Base-by-base conservation (phyloP, 2,888 invertebrate genomes). In the Buathra laborator region DNA sequence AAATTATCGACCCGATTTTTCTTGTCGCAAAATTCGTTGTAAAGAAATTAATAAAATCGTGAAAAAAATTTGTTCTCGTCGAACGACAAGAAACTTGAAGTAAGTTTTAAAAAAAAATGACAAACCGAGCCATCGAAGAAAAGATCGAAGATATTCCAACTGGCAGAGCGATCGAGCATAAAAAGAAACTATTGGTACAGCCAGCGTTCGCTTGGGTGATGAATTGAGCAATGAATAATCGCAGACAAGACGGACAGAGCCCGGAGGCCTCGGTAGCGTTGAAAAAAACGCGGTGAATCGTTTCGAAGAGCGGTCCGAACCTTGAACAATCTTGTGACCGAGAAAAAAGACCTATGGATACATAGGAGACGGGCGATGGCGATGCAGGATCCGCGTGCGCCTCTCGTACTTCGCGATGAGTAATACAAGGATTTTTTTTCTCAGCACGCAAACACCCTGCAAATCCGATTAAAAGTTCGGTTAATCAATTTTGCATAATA, bases 171-270 rank as follows among this genome's bases (percentile, higher is more conserved):
- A 29, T 29, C 4, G 72, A 44, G 16, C 19, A 53, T 51, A 7
- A 48, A 44, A 66, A 32, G 59, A 32, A 37, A 56, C 48, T 72
- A 62, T 67, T 53, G 32, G 44, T 64, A 51, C 70, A 62, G 64
- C 78, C 72, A 59, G 44, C 68, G 24, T 68, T 53, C 37, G 59
- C 43, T 51, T 71, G 75, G 64, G 70, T 80, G 80, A 76, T 80
- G 71, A 67, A 84, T 76, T 56, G 71, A 76, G 53, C 66, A 71
- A 84, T 80, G 76, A 81, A 80, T 81, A 80, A 81, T 81, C 72
- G 37, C 51, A 29, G 4, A 68, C 48, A 43, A 51, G 62, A 59
- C 51, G 29, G 48, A 81, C n/a, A 29, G 29, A 16, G 29, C 59
- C 48, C 3, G 37, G 46, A 67, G 66, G 32, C 46, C 76, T 66